These are phyloP conservation scores for Pseudoips prasinana DNA, from an alignment of 2,888 invertebrate species.

Conservation along the genomic window DNA sequence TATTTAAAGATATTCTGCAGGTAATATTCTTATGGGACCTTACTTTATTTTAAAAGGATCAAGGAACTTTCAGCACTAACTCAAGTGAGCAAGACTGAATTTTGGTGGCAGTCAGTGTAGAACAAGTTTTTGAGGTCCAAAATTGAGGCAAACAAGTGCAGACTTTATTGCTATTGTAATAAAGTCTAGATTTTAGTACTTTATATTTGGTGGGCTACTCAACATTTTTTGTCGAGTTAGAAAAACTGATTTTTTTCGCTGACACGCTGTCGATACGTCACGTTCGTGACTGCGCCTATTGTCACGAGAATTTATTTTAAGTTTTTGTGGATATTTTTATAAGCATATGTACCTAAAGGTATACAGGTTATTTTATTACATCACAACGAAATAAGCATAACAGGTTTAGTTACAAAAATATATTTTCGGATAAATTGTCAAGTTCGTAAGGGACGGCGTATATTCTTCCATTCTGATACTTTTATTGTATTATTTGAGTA, in stretches of 20 bases:
- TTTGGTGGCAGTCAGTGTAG: not conserved
- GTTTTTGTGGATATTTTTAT: slow-evolving; percentile 17
- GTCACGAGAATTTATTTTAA: slow-evolving; percentile 22
- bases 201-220: not conserved
- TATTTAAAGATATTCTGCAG: slow-evolving; percentile 3
- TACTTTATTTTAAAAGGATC: not conserved
- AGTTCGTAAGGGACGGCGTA: too few relatives aligned
- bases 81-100: not conserved
- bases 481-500: too few relatives aligned
- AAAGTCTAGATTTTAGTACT: not conserved
- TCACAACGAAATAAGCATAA: slow-evolving; percentile 2
- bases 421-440: too few relatives aligned
- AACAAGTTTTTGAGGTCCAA: not conserved
- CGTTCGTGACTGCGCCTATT: slow-evolving; percentile 26
- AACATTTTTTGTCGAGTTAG: slow-evolving; percentile 8
- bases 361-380: slow-evolving; percentile 6
- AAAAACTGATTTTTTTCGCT: slow-evolving; percentile 16
- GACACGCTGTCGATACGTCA: slow-evolving; percentile 27
- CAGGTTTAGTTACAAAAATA: not conserved
- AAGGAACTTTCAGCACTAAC: not conserved
- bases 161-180: not conserved
- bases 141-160: not conserved
- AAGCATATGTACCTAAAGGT: slow-evolving; percentile 3
- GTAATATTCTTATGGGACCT: not conserved
- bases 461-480: too few relatives aligned